Evolutionary conservation across 2,113 vertebrate species (phyloP).

Genomic region (Promerops cafer): DNA sequence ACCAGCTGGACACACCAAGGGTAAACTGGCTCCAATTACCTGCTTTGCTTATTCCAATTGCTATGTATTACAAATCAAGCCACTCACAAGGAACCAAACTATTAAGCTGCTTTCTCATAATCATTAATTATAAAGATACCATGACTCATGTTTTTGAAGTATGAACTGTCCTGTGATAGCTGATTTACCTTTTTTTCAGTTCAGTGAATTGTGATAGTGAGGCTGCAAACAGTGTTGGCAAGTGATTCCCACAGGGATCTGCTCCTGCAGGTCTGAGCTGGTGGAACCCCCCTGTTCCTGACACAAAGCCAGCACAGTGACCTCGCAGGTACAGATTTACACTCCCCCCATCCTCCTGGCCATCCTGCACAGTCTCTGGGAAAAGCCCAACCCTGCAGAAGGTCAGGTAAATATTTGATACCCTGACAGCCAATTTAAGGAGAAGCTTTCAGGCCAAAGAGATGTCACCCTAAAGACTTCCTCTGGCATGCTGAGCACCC

Average conservation of each 20-base stretch:
- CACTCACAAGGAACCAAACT: slow-evolving; percentile 11
- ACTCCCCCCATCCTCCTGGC: not conserved
- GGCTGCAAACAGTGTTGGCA: not conserved
- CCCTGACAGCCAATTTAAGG: not conserved
- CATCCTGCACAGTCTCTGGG: not conserved
- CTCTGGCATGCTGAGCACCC: not conserved
- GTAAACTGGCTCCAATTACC: not conserved
- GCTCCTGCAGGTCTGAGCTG: not conserved
- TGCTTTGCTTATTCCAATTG: not conserved
- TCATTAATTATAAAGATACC: slow-evolving; percentile 46
- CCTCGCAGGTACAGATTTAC: fast-evolving
- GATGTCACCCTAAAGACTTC: not conserved
- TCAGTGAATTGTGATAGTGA: slow-evolving; percentile 8
- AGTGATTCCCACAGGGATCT: not conserved
- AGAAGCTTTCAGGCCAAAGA: not conserved
- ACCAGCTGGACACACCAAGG: not conserved
- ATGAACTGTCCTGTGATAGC: not conserved
- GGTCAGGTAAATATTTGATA: not conserved
- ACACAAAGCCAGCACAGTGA: not conserved
- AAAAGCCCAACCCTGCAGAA: not conserved
- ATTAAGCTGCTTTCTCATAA: slow-evolving; percentile 24
- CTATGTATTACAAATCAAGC: slow-evolving; percentile 11
- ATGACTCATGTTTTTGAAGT: slow-evolving; percentile 35
- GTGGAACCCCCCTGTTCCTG: not conserved
- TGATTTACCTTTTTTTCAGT: slow-evolving; percentile 13